Evolutionary conservation across 2,113 vertebrate species (phyloP).

Genomic region (Caranx ignobilis): DNA sequence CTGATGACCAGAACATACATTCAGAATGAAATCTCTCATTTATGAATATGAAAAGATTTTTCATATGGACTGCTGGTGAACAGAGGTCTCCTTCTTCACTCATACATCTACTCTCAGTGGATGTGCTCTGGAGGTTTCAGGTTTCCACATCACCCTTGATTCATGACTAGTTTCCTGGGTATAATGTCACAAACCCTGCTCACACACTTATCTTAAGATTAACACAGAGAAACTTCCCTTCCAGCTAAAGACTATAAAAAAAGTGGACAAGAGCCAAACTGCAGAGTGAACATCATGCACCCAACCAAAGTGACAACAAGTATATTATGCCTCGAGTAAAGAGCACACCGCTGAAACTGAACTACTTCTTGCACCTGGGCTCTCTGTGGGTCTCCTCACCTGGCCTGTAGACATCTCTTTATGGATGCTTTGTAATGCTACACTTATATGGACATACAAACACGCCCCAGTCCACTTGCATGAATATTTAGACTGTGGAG

Average conservation of each 20-base stretch:
- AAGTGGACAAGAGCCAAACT: neutral
- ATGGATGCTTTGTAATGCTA: neutral
- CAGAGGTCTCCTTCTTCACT: neutral
- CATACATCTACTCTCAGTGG: neutral
- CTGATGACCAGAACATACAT: too few species aligned
- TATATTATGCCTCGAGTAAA: neutral
- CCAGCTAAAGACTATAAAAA: neutral
- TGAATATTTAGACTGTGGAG: neutral
- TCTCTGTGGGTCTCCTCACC: neutral
- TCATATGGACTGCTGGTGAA: neutral
- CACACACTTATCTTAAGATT: neutral
- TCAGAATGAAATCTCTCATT: neutral
- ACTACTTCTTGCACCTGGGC: neutral
- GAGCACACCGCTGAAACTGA: neutral
- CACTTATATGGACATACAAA: neutral
- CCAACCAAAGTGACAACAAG: neutral
- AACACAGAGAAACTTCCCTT: neutral
- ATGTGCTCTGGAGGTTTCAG: neutral
- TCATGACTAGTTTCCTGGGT: neutral
- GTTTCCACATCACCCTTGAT: constrained; percentile 2
- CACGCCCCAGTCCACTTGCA: neutral
- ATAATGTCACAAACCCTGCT: neutral
- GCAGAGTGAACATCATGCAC: neutral
- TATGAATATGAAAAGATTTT: neutral
- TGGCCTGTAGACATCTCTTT: neutral